A percentile compares a stretch with the other conserved stretches of the same genome.
These are phyloP conservation scores for Gyps fulvus DNA, from an alignment of 2,113 vertebrate genomes.

Conservation along the genomic window DNA sequence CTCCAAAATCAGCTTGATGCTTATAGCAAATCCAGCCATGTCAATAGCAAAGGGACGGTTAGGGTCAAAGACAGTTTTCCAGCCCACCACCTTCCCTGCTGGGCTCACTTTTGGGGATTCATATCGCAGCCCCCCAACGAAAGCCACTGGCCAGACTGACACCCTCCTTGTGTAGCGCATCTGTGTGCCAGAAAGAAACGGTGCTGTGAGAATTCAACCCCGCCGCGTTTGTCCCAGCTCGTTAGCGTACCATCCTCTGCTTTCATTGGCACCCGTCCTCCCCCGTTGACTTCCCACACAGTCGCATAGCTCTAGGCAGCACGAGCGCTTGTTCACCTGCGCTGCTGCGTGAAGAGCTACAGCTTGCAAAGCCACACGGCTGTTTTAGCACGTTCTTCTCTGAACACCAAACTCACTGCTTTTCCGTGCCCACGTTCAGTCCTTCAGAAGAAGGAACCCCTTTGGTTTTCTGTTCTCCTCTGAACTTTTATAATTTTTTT, in stretches of 20 bases:
- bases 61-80: conserved; percentile 86
- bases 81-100: conserved; percentile 83
- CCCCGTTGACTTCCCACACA: background rate
- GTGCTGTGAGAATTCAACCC: background rate
- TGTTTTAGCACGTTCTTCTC: background rate
- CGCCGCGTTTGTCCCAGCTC: accelerated
- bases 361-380: background rate
- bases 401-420: background rate
- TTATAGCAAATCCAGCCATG: conserved; percentile 89
- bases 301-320: background rate
- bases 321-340: background rate
- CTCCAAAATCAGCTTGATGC: conserved; percentile 79
- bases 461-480: background rate
- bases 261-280: background rate
- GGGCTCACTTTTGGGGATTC: conserved; percentile 84
- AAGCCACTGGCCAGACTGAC: conserved; percentile 88
- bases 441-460: background rate
- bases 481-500: background rate
- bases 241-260: background rate
- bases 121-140: conserved; percentile 82
- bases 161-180: conserved; percentile 85
- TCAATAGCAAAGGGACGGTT: conserved; percentile 86
- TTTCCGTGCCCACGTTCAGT: background rate
- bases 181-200: conserved; percentile 63
- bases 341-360: background rate